Base-by-base conservation (phyloP, 2,888 invertebrate genomes). In the Pimpla rufipes region DNA sequence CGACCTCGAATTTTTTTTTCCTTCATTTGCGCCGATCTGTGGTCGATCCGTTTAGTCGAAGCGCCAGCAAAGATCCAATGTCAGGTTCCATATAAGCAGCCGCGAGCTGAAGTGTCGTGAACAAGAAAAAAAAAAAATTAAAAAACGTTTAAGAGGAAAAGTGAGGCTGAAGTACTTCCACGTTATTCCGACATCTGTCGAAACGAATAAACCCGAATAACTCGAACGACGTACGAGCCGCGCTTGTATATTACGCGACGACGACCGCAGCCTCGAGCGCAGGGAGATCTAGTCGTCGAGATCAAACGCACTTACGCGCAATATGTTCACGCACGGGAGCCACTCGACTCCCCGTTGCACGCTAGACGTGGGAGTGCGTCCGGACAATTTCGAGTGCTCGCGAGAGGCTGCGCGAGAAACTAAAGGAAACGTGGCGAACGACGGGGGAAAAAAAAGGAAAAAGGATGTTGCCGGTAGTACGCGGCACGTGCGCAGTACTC, bases 231-330 rank as follows among this genome's bases (percentile, higher is more conserved):
- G 66, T 75, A 40, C 3, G 3, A 29, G 75, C 50, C 45, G 18
- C 37, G 62, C 16, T 62, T 40, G 18, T 62, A 71, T 52, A 52
- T 71, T 62, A 62, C 73, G 52, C 71, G 76, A 79, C 71, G 71
- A 71, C 64, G 64, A 47, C 47, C 45, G 68, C 35, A 35, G 57
- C 57, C 57, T 37, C 42, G 37, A 73, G 73, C 67, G 7, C 55
- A 47, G 29, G n/a, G n/a, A 47, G 75, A 76, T 79, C 66, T 66
- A 79, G 70, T 66, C 47, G 75, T 66, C 47, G 67, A 83, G 77
- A 83, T 83, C 79, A 83, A 83, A 83, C 66, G 79, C 66, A 75
- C 66, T 83, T 79, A 62, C n/a, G 50, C 45, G 62, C 50, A 50
- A 59, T 62, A 47, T 45, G 50, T 13, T 50, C 52, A 42, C 42